A percentile compares a stretch with the other conserved stretches of the same genome.
These are phyloP conservation scores for Ceryle rudis DNA, from an alignment of 2,797 vertebrate species.

Conservation along the genomic window DNA sequence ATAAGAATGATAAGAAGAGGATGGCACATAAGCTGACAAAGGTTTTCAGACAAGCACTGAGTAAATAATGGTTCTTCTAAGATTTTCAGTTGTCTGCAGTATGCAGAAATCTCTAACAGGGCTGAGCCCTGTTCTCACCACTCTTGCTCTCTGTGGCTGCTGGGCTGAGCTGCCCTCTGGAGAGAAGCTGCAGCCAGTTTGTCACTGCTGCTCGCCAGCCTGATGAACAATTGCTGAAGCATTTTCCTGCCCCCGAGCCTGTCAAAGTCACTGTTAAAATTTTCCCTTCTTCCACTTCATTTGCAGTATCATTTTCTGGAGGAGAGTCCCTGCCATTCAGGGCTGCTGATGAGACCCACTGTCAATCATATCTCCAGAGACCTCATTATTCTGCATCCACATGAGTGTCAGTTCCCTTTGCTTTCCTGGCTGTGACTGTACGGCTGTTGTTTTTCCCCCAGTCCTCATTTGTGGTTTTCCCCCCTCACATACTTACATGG, in stretches of 20 bases:
- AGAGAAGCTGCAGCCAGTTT: neutral
- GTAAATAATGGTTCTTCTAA: neutral
- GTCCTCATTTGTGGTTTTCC: neutral
- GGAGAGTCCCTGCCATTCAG: neutral
- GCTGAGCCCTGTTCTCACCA: neutral
- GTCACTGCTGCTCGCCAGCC: neutral
- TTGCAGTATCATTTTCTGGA: neutral
- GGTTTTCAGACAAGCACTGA: neutral
- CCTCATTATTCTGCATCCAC: slow-evolving; percentile 33
- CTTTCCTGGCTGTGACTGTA: neutral
- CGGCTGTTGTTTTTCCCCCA: neutral
- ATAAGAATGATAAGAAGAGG: neutral
- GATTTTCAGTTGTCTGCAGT: neutral
- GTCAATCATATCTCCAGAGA: neutral
- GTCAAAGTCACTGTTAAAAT: neutral
- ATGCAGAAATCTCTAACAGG: neutral
- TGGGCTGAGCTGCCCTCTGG: neutral
- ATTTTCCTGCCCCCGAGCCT: neutral
- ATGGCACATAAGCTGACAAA: neutral
- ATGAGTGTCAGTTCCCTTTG: neutral
- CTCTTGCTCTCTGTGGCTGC: neutral
- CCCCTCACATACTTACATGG: neutral
- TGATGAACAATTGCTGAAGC: neutral
- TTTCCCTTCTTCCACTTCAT: slow-evolving; percentile 27
- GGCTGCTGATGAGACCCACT: neutral